Percentiles rank a stretch among this genome's conserved stretches.
Conservation (phyloP, 2,797 vertebrate genomes). For the Streptopelia turtur region DNA sequence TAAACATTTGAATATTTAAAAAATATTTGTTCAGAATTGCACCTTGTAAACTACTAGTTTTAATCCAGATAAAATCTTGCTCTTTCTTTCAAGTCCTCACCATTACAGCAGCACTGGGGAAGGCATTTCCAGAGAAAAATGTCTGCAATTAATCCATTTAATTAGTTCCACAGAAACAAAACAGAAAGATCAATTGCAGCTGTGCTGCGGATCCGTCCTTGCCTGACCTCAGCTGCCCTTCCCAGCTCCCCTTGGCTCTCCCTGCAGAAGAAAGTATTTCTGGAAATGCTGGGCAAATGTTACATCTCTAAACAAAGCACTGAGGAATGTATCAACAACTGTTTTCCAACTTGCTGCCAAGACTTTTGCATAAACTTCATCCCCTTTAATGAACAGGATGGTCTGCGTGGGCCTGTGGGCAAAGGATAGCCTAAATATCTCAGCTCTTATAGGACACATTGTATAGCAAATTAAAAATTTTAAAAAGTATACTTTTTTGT, state of each 20-base stretch:
- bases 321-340: conserved; percentile 2
- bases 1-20: background rate
- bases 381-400: background rate
- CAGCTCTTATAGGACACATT: background rate
- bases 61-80: background rate
- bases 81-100: background rate
- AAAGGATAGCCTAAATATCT: background rate
- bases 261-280: conserved; percentile 68
- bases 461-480: background rate
- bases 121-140: conserved; percentile 14
- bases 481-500: background rate
- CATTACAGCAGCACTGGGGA: background rate
- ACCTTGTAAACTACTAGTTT: background rate
- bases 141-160: conserved; percentile 40
- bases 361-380: background rate
- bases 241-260: conserved; percentile 69
- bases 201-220: conserved; percentile 4
- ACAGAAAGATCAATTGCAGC: conserved; percentile 55
- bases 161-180: conserved; percentile 53
- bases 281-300: conserved; percentile 65
- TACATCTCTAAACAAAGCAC: conserved; percentile 65
- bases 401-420: background rate
- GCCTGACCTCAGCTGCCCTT: conserved; percentile 59
- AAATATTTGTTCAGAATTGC: background rate
- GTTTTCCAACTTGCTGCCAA: conserved; percentile 27